Base-by-base conservation (phyloP, 92 coral and sea anemone genomes). In the Heteractis magnifica region DNA sequence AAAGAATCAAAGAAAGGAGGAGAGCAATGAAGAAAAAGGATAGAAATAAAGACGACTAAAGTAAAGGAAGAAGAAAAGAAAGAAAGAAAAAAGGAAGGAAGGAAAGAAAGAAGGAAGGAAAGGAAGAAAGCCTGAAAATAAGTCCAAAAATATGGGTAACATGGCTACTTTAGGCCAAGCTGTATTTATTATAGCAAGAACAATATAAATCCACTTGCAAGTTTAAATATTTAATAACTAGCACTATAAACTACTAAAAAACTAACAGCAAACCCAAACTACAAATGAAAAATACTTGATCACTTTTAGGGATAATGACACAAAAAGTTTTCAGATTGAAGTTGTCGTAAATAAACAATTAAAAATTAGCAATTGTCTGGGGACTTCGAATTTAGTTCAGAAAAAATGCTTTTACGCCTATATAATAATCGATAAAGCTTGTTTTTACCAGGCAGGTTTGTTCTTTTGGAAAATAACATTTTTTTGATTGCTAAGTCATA, bases 161-260 rank as follows among this genome's bases (percentile, higher is more conserved):
- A 34, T 34, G 44, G 44, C 44, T 34, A 34, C 44, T 34, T 34
- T 34, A 34, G 44, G 44, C 44, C 44, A 34, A 19, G 26, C 5
- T 18, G 5, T 16, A 64, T 8, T 23, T 19, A 18, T 18, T 9
- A 23, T 64, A 64, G 71, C 71, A 16, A 19, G 73, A 68, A 23
- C 73, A 68, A 68, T 68, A 19, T 18, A 16, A n/a, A 65, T 59
- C 72, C 72, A 68, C 73, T 68, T 68, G 73, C 48, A 20, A 7
- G 11, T 68, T 26, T 68, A 68, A 68, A 68, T 68, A 68, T 68
- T 68, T 68, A 23, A 68, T 68, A 68, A 26, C 49, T 68, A 59
- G 5, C 20, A 62, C 20, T 12, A n/a, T 18, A n/a, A 18, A 18
- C 15, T n/a, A 10, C 10, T n/a, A 41, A 68, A 68, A 68, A 10